Evolutionary conservation across 1,140 invertebrate species (phyloP).

Genomic region (Drosophila arawakana): DNA sequence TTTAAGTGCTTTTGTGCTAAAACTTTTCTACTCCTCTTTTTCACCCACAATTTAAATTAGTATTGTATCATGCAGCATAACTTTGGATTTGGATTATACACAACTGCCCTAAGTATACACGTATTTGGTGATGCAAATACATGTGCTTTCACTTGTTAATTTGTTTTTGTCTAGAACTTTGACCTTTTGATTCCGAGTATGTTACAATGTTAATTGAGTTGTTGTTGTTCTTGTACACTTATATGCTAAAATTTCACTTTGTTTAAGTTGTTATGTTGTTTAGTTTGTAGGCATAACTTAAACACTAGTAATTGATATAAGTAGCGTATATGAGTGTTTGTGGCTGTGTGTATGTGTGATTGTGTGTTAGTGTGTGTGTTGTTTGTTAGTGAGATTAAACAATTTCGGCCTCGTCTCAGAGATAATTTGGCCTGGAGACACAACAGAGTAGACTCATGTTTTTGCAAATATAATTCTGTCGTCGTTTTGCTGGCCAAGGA

Average conservation of each 20-base stretch:
- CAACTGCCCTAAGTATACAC: constrained; percentile 37
- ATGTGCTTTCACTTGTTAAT: constrained; percentile 9
- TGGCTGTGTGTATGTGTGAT: constrained; percentile 11
- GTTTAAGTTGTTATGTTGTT: constrained; percentile 24
- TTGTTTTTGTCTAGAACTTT: constrained; percentile 29
- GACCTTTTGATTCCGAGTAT: constrained; percentile 54
- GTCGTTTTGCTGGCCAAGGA: constrained; percentile 86
- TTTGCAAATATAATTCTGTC: constrained; percentile 87
- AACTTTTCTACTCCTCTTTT: constrained; percentile 1
- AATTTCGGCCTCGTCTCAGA: constrained; percentile 85
- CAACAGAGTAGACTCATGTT: constrained; percentile 89
- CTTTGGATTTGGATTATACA: constrained; percentile 74
- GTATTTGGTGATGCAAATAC: constrained; percentile 10
- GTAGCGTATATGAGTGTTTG: constrained; percentile 49
- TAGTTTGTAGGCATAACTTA: constrained; percentile 51
- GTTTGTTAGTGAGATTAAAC: constrained; percentile 51
- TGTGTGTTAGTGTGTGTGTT: constrained; percentile 18
- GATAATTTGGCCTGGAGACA: constrained; percentile 87
- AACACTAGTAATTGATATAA: constrained; percentile 77
- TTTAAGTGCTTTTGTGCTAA: background rate
- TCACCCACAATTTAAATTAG: constrained; percentile 17
- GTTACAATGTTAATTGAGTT: constrained; percentile 67
- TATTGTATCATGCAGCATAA: constrained; percentile 79
- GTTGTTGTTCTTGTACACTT: constrained; percentile 39
- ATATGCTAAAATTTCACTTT: constrained; percentile 34